phyloP scores from a whole-genome alignment of 2,797 vertebrate genomes.

The Aeoliscus strigatus region DNA sequence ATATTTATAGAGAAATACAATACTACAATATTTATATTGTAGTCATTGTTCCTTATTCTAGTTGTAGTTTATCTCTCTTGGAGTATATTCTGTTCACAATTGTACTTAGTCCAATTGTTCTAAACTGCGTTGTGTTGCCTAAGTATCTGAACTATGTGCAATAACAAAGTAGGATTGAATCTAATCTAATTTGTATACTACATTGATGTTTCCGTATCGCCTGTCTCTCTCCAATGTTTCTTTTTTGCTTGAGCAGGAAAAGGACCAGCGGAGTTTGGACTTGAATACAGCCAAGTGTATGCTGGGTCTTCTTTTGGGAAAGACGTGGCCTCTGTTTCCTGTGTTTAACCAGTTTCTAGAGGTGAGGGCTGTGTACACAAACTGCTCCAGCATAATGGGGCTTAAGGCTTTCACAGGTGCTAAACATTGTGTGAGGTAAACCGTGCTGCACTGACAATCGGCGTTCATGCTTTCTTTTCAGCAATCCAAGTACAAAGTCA shows the following conservation, averaged over 20 bases:
- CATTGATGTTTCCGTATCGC: too few species aligned
- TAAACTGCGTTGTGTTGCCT: too few species aligned
- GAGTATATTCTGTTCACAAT: too few species aligned
- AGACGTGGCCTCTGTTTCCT: conserved; percentile 98
- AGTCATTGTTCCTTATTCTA: too few species aligned
- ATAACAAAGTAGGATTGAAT: too few species aligned
- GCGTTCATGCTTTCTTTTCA: conserved; percentile 54
- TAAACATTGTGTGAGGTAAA: too few species aligned
- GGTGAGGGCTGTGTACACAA: conserved; percentile 66
- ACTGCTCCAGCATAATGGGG: not conserved
- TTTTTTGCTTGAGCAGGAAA: conserved; percentile 82
- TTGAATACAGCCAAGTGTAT: conserved; percentile 99
- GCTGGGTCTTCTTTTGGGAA: conserved; percentile 97
- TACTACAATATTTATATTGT: too few species aligned
- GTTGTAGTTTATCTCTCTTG: too few species aligned
- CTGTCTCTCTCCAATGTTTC: too few species aligned
- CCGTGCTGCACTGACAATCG: not conserved
- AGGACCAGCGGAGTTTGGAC: conserved; percentile 99
- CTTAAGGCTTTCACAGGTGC: not conserved
- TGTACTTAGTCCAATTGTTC: too few species aligned
- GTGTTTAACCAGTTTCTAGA: conserved; percentile 99
- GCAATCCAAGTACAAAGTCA: conserved; percentile 99
- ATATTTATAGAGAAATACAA: too few species aligned
- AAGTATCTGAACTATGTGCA: too few species aligned
- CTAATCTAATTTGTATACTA: not conserved